Evolutionary conservation across 2,888 invertebrate genomes (phyloP).

Genomic region (Eupithecia exiguata): DNA sequence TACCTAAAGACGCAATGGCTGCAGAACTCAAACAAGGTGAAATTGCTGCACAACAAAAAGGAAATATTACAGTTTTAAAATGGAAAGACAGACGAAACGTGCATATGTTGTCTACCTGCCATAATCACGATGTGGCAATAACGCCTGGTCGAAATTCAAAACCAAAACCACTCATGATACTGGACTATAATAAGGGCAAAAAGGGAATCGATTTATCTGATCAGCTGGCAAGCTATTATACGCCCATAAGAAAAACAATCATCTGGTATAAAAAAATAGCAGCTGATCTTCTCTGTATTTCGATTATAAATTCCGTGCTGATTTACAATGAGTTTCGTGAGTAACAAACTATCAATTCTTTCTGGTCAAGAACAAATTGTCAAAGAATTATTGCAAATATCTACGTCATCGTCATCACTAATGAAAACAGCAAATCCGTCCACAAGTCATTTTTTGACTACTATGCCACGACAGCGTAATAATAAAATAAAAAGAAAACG

Average conservation of each 20-base stretch:
- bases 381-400: constrained; percentile 22
- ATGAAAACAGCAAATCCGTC: constrained; percentile 15
- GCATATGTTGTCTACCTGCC: constrained; percentile 39
- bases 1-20: constrained; percentile 38
- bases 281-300: constrained; percentile 14
- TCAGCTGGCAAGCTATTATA: constrained; percentile 9
- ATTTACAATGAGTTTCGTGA: constrained; percentile 13
- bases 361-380: constrained; percentile 22
- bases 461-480: constrained; percentile 19
- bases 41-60: constrained; percentile 34
- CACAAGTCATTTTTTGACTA: constrained; percentile 18
- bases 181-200: constrained; percentile 16
- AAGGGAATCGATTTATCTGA: constrained; percentile 14
- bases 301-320: constrained; percentile 10
- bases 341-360: constrained; percentile 21
- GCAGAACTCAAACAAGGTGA: constrained; percentile 37
- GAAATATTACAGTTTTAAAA: constrained; percentile 41
- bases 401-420: constrained; percentile 21
- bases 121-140: constrained; percentile 21
- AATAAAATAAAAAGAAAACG: constrained; percentile 21
- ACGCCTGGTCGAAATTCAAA: constrained; percentile 16
- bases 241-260: constrained; percentile 15
- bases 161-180: constrained; percentile 16
- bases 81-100: constrained; percentile 44
- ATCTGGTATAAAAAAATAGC: constrained; percentile 17